Conservation (phyloP, 2,797 vertebrate genomes). For the Selene dorsalis region DNA sequence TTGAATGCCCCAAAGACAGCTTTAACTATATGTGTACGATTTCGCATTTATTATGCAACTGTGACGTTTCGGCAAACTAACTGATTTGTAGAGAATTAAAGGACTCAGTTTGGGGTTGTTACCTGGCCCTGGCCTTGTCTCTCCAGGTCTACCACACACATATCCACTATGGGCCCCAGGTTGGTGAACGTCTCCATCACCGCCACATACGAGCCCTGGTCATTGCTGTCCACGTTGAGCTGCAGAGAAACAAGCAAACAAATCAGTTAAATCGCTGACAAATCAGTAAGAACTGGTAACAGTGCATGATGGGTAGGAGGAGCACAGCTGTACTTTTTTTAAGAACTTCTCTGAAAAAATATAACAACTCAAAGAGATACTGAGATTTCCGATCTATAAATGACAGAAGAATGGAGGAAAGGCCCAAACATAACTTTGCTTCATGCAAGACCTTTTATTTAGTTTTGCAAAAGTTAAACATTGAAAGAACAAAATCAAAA, state of each 20-base stretch:
- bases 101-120: conserved; percentile 19
- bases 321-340: too few species aligned
- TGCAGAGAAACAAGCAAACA: conserved; percentile 65
- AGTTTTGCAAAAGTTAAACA: too few species aligned
- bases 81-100: neutral
- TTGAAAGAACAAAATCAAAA: too few species aligned
- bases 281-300: too few species aligned
- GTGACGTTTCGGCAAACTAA: too few species aligned
- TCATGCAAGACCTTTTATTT: too few species aligned
- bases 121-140: conserved; percentile 99
- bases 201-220: conserved; percentile 96
- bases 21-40: conserved; percentile 1
- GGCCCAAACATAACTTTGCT: too few species aligned
- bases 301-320: too few species aligned
- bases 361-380: neutral
- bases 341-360: neutral
- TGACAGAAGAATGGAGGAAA: too few species aligned
- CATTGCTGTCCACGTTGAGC: conserved; percentile 99
- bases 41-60: neutral
- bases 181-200: conserved; percentile 99
- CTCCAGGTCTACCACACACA: conserved; percentile 99
- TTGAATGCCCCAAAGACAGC: neutral
- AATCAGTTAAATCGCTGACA: too few species aligned
- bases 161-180: conserved; percentile 97
- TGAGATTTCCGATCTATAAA: too few species aligned